These are phyloP conservation scores for Monopterus albus DNA, from an alignment of 2,113 vertebrate genomes.

Conservation along the genomic window DNA sequence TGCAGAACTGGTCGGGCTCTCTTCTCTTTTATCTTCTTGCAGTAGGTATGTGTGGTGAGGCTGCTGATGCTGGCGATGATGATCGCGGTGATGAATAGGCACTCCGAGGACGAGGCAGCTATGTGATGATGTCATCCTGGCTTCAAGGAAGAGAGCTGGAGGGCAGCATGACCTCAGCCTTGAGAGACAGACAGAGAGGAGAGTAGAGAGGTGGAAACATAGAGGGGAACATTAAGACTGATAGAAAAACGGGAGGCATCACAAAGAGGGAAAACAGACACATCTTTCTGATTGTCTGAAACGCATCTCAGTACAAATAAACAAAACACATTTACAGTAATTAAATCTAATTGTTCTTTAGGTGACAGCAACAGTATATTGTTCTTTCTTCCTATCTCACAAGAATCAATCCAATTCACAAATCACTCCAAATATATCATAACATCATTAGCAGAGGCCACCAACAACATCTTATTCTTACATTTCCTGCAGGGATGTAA, in stretches of 20 bases:
- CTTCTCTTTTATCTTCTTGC: constrained; percentile 51
- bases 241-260: not conserved
- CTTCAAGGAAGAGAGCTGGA: constrained; percentile 61
- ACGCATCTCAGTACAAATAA: not conserved
- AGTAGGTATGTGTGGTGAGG: constrained; percentile 59
- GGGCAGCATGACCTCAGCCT: constrained; percentile 73
- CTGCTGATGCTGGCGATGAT: constrained; percentile 70
- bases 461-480: constrained; percentile 48
- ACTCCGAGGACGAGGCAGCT: constrained; percentile 62
- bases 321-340: not conserved
- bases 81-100: constrained; percentile 78
- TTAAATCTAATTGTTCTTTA: constrained; percentile 28
- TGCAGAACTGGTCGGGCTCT: constrained; percentile 39
- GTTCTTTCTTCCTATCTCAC: constrained; percentile 28
- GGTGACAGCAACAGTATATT: constrained; percentile 9
- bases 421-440: constrained; percentile 35
- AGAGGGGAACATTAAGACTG: not conserved
- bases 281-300: not conserved
- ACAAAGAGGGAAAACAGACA: not conserved
- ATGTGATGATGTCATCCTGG: constrained; percentile 77
- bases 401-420: constrained; percentile 42
- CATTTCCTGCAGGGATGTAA: constrained; percentile 66
- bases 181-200: constrained; percentile 35
- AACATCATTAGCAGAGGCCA: constrained; percentile 41
- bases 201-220: constrained; percentile 13